Percentiles rank a stretch among this genome's conserved stretches.
Conservation (phyloP, 1,140 invertebrate genomes). For the Caenorhabditis inopinata region DNA sequence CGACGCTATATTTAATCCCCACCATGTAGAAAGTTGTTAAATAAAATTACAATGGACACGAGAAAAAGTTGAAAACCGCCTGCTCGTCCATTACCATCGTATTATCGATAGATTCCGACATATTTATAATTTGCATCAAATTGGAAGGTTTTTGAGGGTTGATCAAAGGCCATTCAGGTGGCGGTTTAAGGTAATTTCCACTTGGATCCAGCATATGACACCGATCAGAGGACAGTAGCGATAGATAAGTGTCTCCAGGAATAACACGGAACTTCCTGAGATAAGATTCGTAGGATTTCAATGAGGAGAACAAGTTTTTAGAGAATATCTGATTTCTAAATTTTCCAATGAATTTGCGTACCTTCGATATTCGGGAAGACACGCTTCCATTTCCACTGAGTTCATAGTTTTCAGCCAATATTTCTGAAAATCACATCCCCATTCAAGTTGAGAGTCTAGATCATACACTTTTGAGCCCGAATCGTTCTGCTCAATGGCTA, state of each 20-base stretch:
- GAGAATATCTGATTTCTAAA: background rate
- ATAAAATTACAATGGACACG: background rate
- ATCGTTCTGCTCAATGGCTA: background rate
- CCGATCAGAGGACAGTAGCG: slow-evolving; percentile 16
- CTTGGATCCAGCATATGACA: background rate
- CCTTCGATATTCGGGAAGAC: too few species aligned
- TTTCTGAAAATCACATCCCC: background rate
- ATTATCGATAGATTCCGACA: background rate
- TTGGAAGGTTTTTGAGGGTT: background rate
- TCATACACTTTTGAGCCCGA: background rate
- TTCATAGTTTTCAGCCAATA: slow-evolving; percentile 23
- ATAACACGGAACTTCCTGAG: slow-evolving; percentile 33
- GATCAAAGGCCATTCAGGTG: slow-evolving; percentile 2
- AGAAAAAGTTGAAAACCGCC: background rate
- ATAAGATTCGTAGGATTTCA: background rate
- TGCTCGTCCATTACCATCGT: slow-evolving; percentile 1
- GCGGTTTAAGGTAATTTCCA: background rate
- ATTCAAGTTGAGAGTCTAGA: slow-evolving; percentile 24
- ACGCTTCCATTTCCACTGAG: background rate
- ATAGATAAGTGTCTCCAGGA: background rate
- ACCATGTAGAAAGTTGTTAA: too few species aligned
- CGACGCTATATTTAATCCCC: too few species aligned
- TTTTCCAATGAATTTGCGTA: too few species aligned
- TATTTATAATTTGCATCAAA: background rate
- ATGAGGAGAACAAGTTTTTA: background rate